A percentile compares a stretch with the other conserved stretches of the same genome.
These are phyloP conservation scores for Bradypus variegatus DNA, from an alignment of 2,797 vertebrate species.

Conservation along the genomic window DNA sequence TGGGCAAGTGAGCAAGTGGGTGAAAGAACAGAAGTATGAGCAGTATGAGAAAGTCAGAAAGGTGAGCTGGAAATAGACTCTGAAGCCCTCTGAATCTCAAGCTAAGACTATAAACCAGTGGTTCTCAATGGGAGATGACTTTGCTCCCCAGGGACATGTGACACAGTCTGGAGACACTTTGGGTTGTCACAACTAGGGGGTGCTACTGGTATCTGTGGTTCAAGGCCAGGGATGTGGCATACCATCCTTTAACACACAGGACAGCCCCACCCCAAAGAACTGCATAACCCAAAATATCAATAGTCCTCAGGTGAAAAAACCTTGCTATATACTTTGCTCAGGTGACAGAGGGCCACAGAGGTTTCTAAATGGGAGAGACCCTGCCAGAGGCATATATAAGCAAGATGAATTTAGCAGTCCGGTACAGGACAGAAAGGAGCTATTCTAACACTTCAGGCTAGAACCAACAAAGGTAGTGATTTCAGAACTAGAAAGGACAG, in stretches of 20 bases:
- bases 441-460: not conserved
- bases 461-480: not conserved
- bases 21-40: not conserved
- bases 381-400: not conserved
- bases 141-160: not conserved
- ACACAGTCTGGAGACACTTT: not conserved
- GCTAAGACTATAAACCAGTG: not conserved
- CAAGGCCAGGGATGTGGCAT: not conserved
- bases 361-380: not conserved
- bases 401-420: not conserved
- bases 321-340: not conserved
- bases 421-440: not conserved
- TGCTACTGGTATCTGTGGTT: not conserved
- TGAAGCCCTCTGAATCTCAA: not conserved
- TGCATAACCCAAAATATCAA: not conserved
- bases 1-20: not conserved
- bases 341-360: not conserved
- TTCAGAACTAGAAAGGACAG: not conserved
- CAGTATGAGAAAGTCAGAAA: not conserved
- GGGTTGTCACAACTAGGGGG: not conserved
- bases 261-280: not conserved
- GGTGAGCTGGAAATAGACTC: not conserved
- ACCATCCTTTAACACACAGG: not conserved
- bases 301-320: not conserved
- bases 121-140: not conserved